These are phyloP conservation scores for Actinostola sp. DNA, from an alignment of 92 coral and sea anemone species.

Conservation along the genomic window DNA sequence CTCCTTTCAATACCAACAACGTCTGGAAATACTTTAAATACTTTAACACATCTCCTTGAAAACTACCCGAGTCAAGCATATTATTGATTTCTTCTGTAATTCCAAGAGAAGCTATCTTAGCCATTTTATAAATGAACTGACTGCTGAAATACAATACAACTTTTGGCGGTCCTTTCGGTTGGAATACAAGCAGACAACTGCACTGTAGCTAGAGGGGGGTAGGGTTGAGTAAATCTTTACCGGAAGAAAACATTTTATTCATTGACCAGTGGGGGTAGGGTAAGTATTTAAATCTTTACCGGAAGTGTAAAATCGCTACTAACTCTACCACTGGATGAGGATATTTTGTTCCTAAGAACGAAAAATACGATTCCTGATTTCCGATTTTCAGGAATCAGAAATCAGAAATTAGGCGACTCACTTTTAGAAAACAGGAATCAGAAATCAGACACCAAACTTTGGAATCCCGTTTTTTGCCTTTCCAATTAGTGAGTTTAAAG, in stretches of 20 bases:
- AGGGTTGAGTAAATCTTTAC: neutral
- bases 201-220: too few relatives aligned
- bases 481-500: neutral
- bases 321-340: constrained; percentile 3
- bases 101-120: too few relatives aligned
- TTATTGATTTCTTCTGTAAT: too few relatives aligned
- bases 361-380: neutral
- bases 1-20: too few relatives aligned
- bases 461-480: neutral
- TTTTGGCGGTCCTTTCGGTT: too few relatives aligned
- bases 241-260: neutral
- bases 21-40: too few relatives aligned
- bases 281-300: neutral
- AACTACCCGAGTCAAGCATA: too few relatives aligned
- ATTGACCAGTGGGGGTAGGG: constrained; percentile 10
- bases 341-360: neutral
- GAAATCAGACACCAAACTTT: constrained; percentile 6
- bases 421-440: constrained; percentile 7
- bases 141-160: too few relatives aligned
- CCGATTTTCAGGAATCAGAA: constrained; percentile 5
- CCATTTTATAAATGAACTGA: too few relatives aligned
- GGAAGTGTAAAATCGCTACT: constrained; percentile 6
- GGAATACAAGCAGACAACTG: too few relatives aligned
- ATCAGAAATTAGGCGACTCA: neutral
- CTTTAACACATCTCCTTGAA: too few relatives aligned